phyloP scores from a whole-genome alignment of 2,888 invertebrate genomes.

The Cabera pusaria region DNA sequence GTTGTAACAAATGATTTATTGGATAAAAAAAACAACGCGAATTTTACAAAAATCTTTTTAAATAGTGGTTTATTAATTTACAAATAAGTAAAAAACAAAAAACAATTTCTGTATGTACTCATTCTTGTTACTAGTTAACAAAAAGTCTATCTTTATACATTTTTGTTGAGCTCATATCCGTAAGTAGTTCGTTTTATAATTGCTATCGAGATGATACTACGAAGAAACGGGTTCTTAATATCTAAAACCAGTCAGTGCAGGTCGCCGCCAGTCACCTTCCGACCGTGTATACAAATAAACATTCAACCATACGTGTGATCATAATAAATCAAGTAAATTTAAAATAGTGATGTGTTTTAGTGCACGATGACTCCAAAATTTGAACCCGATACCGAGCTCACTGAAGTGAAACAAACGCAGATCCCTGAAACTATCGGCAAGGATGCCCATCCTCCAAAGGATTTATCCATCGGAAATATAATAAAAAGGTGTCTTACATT shows the following conservation, averaged over 20 bases:
- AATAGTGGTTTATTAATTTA: too few species aligned
- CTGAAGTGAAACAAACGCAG: slow-evolving; percentile 21
- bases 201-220: slow-evolving; percentile 24
- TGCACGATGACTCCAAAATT: slow-evolving; percentile 37
- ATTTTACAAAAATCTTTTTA: too few species aligned
- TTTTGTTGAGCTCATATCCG: slow-evolving; percentile 15
- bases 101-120: too few species aligned
- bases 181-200: slow-evolving; percentile 21
- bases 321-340: too few species aligned
- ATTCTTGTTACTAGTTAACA: too few species aligned
- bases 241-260: slow-evolving; percentile 23
- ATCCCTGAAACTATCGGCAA: too few species aligned
- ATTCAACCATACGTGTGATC: slow-evolving; percentile 32
- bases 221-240: slow-evolving; percentile 36
- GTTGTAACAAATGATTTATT: too few species aligned
- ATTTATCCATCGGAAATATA: slow-evolving; percentile 27
- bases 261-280: slow-evolving; percentile 35
- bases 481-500: slow-evolving; percentile 45
- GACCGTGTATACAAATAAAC: slow-evolving; percentile 46
- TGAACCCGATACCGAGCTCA: slow-evolving; percentile 11
- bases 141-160: too few species aligned
- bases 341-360: slow-evolving; percentile 20
- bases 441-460: slow-evolving; percentile 19
- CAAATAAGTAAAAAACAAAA: too few species aligned
- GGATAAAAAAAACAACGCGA: too few species aligned